Percentiles rank a stretch among this genome's conserved stretches.
Conservation (phyloP, 2,113 vertebrate species). For the Sceloporus tristichus region DNA sequence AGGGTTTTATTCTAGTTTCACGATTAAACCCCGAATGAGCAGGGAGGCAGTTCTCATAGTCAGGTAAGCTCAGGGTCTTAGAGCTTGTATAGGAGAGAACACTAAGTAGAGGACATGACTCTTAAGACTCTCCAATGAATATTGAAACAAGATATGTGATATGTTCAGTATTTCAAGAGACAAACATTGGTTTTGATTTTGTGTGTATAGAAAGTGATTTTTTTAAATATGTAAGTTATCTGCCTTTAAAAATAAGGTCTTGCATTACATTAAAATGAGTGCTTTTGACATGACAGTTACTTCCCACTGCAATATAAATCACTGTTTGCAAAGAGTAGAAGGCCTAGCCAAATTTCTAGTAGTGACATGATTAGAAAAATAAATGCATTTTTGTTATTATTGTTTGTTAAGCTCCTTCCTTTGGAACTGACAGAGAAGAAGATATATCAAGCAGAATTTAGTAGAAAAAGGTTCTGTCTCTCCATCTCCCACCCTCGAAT, state of each 20-base stretch:
- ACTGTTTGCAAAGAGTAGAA: conserved; percentile 15
- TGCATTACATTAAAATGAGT: conserved; percentile 10
- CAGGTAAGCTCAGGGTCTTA: not conserved
- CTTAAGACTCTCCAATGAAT: not conserved
- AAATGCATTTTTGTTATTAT: not conserved
- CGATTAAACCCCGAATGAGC: no score
- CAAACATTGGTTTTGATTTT: not conserved
- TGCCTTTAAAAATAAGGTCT: not conserved
- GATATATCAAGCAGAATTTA: not conserved
- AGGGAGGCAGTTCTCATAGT: not conserved
- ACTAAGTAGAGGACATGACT: not conserved
- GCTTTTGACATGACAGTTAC: not conserved
- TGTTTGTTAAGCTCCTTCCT: not conserved
- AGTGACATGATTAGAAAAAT: not conserved
- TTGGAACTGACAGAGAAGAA: not conserved
- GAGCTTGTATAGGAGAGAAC: not conserved
- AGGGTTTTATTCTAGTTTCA: not conserved
- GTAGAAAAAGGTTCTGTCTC: not conserved
- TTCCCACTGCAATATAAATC: conserved; percentile 14
- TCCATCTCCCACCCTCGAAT: no score
- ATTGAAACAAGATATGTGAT: not conserved
- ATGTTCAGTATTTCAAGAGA: not conserved
- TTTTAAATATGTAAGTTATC: not conserved
- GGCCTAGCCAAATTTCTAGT: not conserved
- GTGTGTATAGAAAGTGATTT: not conserved